Percentiles rank a stretch among this genome's conserved stretches.
Conservation (phyloP, 1,140 invertebrate genomes). For the Lordiphosa stackelbergi region DNA sequence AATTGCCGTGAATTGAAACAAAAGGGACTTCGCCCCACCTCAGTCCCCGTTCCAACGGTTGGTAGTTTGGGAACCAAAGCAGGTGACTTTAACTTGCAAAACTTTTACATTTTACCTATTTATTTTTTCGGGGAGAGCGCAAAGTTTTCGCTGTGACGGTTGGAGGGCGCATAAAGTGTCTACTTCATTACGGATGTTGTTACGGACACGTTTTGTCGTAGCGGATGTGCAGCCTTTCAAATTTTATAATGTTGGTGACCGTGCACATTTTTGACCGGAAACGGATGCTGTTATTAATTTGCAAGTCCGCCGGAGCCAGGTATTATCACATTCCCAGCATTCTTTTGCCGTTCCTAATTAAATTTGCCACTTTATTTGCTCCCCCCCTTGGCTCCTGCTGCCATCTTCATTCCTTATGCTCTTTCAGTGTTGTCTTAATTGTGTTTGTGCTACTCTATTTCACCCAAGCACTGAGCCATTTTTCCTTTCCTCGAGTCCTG, state of each 20-base stretch:
- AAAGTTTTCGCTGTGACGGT: conserved; percentile 24
- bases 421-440: conserved; percentile 53
- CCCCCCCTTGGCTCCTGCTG: conserved; percentile 12
- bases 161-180: conserved; percentile 24
- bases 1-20: conserved; percentile 70
- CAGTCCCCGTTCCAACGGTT: neutral
- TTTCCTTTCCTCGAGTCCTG: conserved; percentile 22
- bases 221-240: conserved; percentile 29
- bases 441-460: conserved; percentile 74
- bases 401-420: conserved; percentile 27
- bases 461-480: conserved; percentile 39
- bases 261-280: conserved; percentile 57
- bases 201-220: conserved; percentile 63
- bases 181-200: conserved; percentile 58
- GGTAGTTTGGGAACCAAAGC: conserved; percentile 66
- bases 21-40: conserved; percentile 31
- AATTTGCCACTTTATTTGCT: conserved; percentile 71
- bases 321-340: conserved; percentile 9
- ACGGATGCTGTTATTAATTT: conserved; percentile 72
- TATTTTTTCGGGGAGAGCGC: conserved; percentile 16
- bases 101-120: conserved; percentile 65
- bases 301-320: conserved; percentile 55
- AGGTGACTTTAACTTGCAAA: conserved; percentile 64
- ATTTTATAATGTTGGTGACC: conserved; percentile 31
- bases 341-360: conserved; percentile 53